phyloP scores from a whole-genome alignment of 2,888 invertebrate species.

The Agapetus fuscipes region DNA sequence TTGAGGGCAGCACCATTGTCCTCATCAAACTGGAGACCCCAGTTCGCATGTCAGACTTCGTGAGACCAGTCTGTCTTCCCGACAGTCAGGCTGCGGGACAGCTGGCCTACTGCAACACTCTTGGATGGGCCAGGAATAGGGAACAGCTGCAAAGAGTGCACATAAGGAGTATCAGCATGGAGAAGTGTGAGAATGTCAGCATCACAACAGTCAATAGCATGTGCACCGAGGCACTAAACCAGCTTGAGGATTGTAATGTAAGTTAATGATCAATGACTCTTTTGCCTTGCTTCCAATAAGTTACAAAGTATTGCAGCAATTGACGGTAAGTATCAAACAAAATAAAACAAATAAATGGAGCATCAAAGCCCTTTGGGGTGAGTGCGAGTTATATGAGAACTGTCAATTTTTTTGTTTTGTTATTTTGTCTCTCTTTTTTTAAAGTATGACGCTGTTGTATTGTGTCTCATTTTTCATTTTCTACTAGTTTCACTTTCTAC shows the following conservation, averaged over 20 bases:
- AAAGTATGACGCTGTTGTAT: no score
- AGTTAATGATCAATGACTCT: conserved; percentile 32
- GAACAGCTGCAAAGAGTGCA: conserved; percentile 76
- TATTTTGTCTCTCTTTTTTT: no score
- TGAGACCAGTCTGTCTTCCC: conserved; percentile 73
- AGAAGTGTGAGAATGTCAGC: conserved; percentile 75
- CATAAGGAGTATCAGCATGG: conserved; percentile 65
- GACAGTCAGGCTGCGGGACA: conserved; percentile 10
- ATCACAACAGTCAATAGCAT: conserved; percentile 75
- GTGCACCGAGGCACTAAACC: conserved; percentile 71
- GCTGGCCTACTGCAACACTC: conserved; percentile 61
- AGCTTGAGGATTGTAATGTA: conserved; percentile 75
- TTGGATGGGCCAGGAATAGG: conserved; percentile 79
- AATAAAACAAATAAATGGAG: no score
- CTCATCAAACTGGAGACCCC: conserved; percentile 70
- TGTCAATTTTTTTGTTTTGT: no score
- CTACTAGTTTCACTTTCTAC: no score
- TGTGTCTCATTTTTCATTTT: no score
- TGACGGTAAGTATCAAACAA: no score
- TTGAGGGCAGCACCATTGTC: conserved; percentile 80
- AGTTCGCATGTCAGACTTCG: conserved; percentile 68
- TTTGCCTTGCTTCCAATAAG: background rate
- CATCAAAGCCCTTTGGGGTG: no score
- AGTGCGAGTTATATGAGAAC: no score
- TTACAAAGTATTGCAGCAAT: background rate